Base-by-base conservation (phyloP, 2,113 vertebrate species). In the Spea multiplicata region DNA sequence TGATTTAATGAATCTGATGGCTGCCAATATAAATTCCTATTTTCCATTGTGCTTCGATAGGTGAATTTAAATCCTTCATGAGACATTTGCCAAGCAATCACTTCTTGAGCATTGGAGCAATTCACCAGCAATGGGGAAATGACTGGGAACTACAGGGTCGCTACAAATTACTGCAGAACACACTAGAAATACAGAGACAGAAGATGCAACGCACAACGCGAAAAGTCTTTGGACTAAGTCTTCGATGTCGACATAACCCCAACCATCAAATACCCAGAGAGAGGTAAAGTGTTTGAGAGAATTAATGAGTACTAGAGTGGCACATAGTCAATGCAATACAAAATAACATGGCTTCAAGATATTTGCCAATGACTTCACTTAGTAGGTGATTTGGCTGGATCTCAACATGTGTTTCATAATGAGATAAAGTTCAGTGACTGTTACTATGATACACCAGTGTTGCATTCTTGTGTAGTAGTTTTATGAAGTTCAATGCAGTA, bases 141-240 rank as follows among this genome's bases (percentile, higher is more conserved):
- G 97, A 99, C 91, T 99, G 97, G 97, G 97, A 99, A 85, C 94
- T 99, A 76, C 97, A 99, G 89, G 96, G 94, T 80, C 96, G 96
- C 48, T 99, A 98, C 87, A 95, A 97, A 84, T 92, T 98, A 66
- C 91, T 99, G 57, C 97, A 98, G 91, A 96, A 94, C 46, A 95
- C 95, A 73, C 91, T 94, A 61, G 97, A 99, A 89, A 91, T 91
- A 66, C 95, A 97, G 83, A 91, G 94, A 50, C 93, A 95, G 83
- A 99, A 98, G 92, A 98, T 98, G 81, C 97, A 98, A 72, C 95
- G 94, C 81, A 97, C 96, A 0, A 96, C 97, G 80, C 95, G 97
- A 84, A 99, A 98, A 89, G 95, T 99, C 68, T 99, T 99, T 62
- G 92, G 96, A 83, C 96, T 99, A 86, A 99, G 97, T 47, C 93